Base-by-base conservation (phyloP, 2,888 invertebrate species). In the Cerceris rybyensis region DNA sequence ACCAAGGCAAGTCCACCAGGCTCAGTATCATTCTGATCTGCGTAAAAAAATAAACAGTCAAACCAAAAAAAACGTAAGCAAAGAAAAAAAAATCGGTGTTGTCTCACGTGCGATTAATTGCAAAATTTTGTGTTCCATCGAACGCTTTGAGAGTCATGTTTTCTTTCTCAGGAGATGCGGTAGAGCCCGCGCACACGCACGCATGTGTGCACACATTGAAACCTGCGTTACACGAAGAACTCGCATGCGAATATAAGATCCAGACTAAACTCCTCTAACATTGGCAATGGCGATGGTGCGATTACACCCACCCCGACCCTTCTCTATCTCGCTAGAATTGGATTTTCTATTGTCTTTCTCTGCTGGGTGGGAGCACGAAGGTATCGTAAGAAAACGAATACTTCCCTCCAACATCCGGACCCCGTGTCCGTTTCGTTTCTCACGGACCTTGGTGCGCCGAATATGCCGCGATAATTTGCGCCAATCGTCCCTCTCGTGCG, bases 121-220 rank as follows among this genome's bases (percentile, higher is more conserved):
- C 2, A 16, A 54, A 39, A 9, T 41, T 49, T n/a, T 61, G 28
- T 71, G 17, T 65, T 46, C 49, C 64, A 28, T 16, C 67, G 78
- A 83, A 73, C 72, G 71, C 75, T 82, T 84, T 86, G 81, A 87
- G 86, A 86, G 78, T 75, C 81, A 81, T 87, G 70, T 87, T 87
- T 85, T 87, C 81, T 88, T 88, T 84, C 87, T 85, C 83, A 88
- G 88, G 86, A 84, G 80, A 78, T 78, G 80, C 81, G 69, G 80
- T 68, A 72, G 65, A 80, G 76, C 75, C 66, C 64, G 49, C 59
- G 54, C 67, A 66, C 64, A 55, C 59, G 54, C 67, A 58, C 75
- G 54, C 64, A 54, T 64, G 42, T 28, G 28, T 4, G 28, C 28
- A 28, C 67, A 73, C 68, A 59, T 66, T 73, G 64, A 16, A 67